Evolutionary conservation across 2,888 invertebrate genomes (phyloP), one percentile per base, ranked within the genome.

Genomic region (Cheiracanthium punctorium): DNA sequence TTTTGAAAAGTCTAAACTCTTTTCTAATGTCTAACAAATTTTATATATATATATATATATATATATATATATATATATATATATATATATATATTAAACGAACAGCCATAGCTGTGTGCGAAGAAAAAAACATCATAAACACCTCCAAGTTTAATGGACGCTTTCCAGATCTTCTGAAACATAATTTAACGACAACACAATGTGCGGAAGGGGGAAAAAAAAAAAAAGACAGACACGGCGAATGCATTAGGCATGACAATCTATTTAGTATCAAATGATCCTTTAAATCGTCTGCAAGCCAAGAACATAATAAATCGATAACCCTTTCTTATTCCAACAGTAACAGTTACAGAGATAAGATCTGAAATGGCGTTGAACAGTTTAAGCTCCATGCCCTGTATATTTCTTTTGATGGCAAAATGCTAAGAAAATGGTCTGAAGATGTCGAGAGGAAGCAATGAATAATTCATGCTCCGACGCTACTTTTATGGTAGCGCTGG

Each of bases 381-480:
- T 58, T 58, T 58, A 58, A 58, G 58, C 24, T 24, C n/a, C n/a
- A n/a, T 58, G 2, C 4, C 12, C 4, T 58, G 5, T 24, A 58
- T 58, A 58, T 58, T 58, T 48, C 48, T n/a, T 37, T 58, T 24
- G 24, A 17, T 24, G 58, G 8, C 24, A 8, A 20, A 58, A 58
- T 24, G 12, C 58, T 24, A 4, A 58, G 24, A 24, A 58, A 58
- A 58, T 58, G 24, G 24, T 58, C 58, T 41, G n/a, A 17, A 52
- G 24, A 70, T 79, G 64, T 58, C 71, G 41, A 29, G 29, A 58
- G 33, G 48, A 58, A 29, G 58, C 33, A 52, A 70, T 82, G 81
- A 82, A 82, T 82, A 82, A 82, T 82, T 69, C 81, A 82, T 82
- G 20, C 48, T 67, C 69, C 70, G 74, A 75, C 41, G 81, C 33